These are phyloP conservation scores for Poeciliopsis infans DNA, from an alignment of 2,797 vertebrate species.

Conservation along the genomic window DNA sequence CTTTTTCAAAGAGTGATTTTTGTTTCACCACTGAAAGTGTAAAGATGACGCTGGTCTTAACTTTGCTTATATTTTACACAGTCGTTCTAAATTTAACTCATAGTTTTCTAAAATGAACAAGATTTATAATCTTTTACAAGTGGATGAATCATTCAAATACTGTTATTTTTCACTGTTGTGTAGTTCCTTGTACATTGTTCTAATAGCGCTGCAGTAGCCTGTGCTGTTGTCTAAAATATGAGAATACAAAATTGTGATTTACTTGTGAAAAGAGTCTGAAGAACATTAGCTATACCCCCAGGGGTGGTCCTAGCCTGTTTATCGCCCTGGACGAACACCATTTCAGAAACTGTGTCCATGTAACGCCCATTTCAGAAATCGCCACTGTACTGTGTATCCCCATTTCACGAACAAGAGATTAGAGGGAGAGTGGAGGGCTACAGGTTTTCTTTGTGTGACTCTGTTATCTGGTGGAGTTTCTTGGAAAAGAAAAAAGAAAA, in stretches of 20 bases:
- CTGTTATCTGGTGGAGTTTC: conserved; percentile 1
- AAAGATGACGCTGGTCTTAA: background rate
- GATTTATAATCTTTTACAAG: background rate
- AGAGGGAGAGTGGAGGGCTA: background rate
- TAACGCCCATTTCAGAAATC: too few relatives aligned
- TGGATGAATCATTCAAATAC: background rate
- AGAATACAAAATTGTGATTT: too few relatives aligned
- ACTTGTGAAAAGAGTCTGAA: background rate
- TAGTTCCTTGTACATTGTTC: background rate
- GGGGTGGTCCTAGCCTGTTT: too few relatives aligned
- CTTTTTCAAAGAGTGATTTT: background rate
- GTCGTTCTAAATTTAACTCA: background rate
- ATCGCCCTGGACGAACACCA: too few relatives aligned
- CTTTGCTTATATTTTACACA: background rate
- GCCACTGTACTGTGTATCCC: background rate
- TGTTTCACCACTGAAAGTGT: background rate
- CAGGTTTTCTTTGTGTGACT: background rate
- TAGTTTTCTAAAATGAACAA: background rate
- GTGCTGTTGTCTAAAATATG: background rate
- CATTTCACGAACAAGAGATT: background rate
- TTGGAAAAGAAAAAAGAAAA: background rate
- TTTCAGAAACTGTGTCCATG: too few relatives aligned
- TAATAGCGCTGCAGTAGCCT: background rate
- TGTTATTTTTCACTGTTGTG: background rate
- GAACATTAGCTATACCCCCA: background rate